Conservation (phyloP, 1,140 invertebrate genomes). For the Neodiprion fabricii region DNA sequence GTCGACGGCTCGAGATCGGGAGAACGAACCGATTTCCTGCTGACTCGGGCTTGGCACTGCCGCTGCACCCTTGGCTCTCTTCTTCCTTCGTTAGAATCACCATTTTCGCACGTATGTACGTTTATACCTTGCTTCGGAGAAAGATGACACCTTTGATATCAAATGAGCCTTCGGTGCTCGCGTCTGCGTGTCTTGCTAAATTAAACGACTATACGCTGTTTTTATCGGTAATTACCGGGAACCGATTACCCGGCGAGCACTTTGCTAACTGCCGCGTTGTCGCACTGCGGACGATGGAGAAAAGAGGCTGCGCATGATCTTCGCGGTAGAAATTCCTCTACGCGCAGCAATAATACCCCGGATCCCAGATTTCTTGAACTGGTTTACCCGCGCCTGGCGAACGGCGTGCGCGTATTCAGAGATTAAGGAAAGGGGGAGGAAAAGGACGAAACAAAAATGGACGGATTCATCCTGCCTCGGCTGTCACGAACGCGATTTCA, state of each 20-base stretch:
- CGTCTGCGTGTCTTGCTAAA: neutral
- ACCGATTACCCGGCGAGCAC: neutral
- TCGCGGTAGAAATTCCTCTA: conserved; percentile 4
- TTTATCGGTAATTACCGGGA: conserved; percentile 5
- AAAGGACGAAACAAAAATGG: neutral
- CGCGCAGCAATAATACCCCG: neutral
- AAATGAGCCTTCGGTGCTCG: neutral
- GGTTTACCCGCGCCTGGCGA: neutral
- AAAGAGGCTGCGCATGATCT: neutral
- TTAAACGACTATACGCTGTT: neutral
- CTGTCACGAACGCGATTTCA: neutral
- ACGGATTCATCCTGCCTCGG: neutral
- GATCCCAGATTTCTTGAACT: neutral
- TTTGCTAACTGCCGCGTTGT: neutral
- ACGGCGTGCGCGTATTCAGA: neutral
- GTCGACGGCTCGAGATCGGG: conserved; percentile 25
- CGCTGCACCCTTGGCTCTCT: neutral
- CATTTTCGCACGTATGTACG: conserved; percentile 16
- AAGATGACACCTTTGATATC: conserved; percentile 22
- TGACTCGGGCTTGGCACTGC: conserved; percentile 13
- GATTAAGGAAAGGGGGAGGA: neutral
- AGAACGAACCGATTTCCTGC: conserved; percentile 2
- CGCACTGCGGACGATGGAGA: neutral
- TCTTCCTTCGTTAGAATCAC: neutral
- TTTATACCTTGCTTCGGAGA: conserved; percentile 15